Base-by-base conservation (phyloP, 1,140 invertebrate species). In the Teleogryllus occipitalis region DNA sequence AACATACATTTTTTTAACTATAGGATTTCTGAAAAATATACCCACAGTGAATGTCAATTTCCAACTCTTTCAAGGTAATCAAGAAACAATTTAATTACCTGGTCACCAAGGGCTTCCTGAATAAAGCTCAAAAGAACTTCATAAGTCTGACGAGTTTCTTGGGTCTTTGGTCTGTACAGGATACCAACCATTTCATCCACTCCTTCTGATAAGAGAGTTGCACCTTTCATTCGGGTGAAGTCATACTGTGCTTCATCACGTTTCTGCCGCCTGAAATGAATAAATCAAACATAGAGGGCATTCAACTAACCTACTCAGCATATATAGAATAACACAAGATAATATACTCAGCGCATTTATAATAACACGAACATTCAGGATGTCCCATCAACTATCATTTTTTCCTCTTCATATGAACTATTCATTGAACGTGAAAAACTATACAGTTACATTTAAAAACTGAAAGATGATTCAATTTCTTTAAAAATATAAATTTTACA, bases 81-180 rank as follows among this genome's bases (percentile, higher is more conserved):
- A 39, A 39, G 27, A 39, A 39, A 39, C 8, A 27, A 0, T 14
- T 65, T 3, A 65, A 65, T 18, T 83, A 91, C 90, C 87, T 99
- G 97, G 89, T 99, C 98, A 21, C 98, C 97, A 2, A 99, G 88
- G n/a, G 96, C 95, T 84, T 97, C 96, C 88, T 99, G 97, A 83
- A 99, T 97, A 83, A 99, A 98, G 84, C 95, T 97, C 6, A 99
- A 88, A 49, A 99, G 87, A 46, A 98, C 91, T 86, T 99, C 98
- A 84, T 99, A 99, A 0, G 97, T 99, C 84, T 99, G 96, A 79
- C 96, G 89, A 0, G 98, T 99, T 87, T 99, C 97, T 86, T 97
- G 96, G 0, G 98, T 99, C 87, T 99, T 96, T 1, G 98, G 98
- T 76, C 96, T 89, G 87, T 99, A 99, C 49, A 97, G 87, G 82